Conservation (phyloP, 2,797 vertebrate genomes). For the Acipenser transmontanus region DNA sequence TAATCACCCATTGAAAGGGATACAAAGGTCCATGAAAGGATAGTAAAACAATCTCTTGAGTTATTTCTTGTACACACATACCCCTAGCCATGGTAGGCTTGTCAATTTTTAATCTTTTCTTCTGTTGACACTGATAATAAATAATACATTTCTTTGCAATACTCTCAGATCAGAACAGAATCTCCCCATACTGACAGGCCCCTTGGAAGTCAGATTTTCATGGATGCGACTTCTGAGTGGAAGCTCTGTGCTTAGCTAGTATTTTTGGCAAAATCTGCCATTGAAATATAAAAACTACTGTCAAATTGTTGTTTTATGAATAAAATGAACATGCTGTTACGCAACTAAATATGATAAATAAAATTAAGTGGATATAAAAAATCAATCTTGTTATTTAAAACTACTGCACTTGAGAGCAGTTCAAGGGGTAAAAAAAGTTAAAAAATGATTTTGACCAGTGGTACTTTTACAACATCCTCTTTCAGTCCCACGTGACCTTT, state of each 20-base stretch:
- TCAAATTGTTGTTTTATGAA: no score
- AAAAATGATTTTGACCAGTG: not conserved
- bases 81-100: constrained; percentile 18
- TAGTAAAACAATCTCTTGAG: no score
- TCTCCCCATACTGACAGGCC: constrained; percentile 5
- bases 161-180: not conserved
- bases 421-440: not conserved
- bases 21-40: no score
- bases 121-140: constrained; percentile 41
- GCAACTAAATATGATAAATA: no score
- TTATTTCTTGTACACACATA: constrained; percentile 1
- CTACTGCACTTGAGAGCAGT: constrained; percentile 1
- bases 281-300: no score
- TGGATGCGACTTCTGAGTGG: constrained; percentile 21
- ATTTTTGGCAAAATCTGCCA: no score
- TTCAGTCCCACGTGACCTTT: constrained; percentile 62
- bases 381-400: not conserved
- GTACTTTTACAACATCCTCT: constrained; percentile 29
- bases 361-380: no score
- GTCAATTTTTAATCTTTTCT: constrained; percentile 28
- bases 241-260: no score
- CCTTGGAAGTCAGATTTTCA: constrained; percentile 36
- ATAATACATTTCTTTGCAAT: constrained; percentile 46
- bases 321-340: no score
- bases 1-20: no score